Conservation (phyloP, 35 echinoderm and acorn worm species). For the Chiridota heheva region DNA sequence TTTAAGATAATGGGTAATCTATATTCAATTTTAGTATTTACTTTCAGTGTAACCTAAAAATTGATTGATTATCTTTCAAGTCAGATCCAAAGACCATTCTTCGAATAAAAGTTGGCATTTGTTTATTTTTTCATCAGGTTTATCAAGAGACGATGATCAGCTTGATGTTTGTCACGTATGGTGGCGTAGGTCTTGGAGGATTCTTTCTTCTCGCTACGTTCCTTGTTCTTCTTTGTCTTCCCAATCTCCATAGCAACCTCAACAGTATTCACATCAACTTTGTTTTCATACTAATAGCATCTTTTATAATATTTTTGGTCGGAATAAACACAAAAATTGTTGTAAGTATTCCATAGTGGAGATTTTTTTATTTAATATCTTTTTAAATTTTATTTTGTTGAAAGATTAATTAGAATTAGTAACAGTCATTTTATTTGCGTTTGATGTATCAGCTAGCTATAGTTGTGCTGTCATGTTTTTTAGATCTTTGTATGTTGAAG, state of each 20-base stretch:
- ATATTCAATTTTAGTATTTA: no score
- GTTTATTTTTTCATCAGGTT: conserved; percentile 28
- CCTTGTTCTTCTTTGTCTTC: conserved; percentile 75
- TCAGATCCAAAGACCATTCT: no score
- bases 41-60: no score
- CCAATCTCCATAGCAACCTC: conserved; percentile 80
- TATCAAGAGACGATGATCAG: conserved; percentile 32
- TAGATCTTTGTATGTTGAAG: no score
- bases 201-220: conserved; percentile 75
- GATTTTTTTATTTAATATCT: neutral
- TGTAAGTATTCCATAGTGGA: conserved; percentile 43
- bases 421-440: neutral
- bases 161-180: conserved; percentile 65
- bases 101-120: no score
- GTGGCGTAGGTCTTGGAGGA: conserved; percentile 57
- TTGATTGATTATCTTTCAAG: no score
- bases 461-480: neutral
- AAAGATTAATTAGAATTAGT: neutral
- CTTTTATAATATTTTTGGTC: conserved; percentile 76
- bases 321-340: conserved; percentile 83
- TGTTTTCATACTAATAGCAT: conserved; percentile 71
- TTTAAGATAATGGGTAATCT: no score
- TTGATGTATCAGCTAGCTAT: neutral
- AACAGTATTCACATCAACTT: conserved; percentile 97
- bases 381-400: neutral